Conservation (phyloP, 2,797 vertebrate species). For the Microctenopoma lineatum region DNA sequence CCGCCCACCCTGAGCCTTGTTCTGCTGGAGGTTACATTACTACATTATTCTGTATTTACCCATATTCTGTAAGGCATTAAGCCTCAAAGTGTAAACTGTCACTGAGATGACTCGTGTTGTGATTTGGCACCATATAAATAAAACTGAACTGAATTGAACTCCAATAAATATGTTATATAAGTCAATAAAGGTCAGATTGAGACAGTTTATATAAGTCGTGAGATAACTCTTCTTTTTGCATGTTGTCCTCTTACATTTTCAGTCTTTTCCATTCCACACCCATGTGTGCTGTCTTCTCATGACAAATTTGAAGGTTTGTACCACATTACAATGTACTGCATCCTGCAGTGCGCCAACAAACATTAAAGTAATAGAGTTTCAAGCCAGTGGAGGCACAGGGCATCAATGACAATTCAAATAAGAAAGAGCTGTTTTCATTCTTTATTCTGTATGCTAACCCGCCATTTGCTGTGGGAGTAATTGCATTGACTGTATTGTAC, state of each 20-base stretch:
- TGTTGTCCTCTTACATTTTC: constrained; percentile 11
- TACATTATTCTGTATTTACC: too few species aligned
- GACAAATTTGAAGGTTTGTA: constrained; percentile 24
- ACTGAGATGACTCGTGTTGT: too few species aligned
- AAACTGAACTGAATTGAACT: too few species aligned
- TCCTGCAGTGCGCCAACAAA: constrained; percentile 24
- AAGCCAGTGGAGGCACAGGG: constrained; percentile 6
- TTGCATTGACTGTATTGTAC: not conserved
- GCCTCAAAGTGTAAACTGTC: too few species aligned
- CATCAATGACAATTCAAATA: constrained; percentile 2
- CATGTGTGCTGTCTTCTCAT: constrained; percentile 7
- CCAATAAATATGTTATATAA: constrained; percentile 9
- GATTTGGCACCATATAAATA: too few species aligned
- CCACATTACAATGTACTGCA: constrained; percentile 47
- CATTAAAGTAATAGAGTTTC: constrained; percentile 7
- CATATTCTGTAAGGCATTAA: too few species aligned
- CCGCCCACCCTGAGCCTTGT: too few species aligned
- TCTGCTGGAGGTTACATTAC: too few species aligned
- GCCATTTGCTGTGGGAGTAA: not conserved
- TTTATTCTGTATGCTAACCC: not conserved
- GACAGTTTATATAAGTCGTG: too few species aligned
- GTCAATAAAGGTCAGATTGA: too few species aligned
- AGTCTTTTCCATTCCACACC: constrained; percentile 16
- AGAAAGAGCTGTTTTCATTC: constrained; percentile 6
- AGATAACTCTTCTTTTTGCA: not conserved